These are phyloP conservation scores for Leptestheria dahalacensis DNA, from an alignment of 1,140 invertebrate genomes.

Conservation along the genomic window DNA sequence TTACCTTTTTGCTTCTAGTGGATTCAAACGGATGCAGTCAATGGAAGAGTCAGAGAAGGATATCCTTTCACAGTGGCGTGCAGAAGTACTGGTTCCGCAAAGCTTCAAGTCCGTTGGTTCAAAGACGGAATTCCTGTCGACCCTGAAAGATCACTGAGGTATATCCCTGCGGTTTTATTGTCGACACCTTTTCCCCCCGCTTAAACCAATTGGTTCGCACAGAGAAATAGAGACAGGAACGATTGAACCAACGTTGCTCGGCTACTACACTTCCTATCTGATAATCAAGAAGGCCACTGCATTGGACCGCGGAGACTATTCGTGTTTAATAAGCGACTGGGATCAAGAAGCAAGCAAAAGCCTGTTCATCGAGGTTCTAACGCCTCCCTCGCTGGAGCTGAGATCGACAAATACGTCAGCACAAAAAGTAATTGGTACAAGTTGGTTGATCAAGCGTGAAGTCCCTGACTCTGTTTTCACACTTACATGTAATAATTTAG, in stretches of 20 bases:
- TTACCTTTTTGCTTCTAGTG: background rate
- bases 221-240: background rate
- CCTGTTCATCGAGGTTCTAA: conserved; percentile 11
- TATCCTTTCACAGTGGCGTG: conserved; percentile 11
- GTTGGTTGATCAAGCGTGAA: too few species aligned
- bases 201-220: too few species aligned
- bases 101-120: conserved; percentile 5
- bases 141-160: background rate
- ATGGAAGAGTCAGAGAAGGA: conserved; percentile 9
- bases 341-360: conserved; percentile 4
- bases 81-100: conserved; percentile 1
- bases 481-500: background rate
- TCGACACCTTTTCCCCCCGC: too few species aligned
- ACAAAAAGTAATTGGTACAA: conserved; percentile 5
- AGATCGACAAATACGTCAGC: conserved; percentile 1
- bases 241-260: background rate
- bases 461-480: too few species aligned
- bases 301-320: conserved; percentile 7
- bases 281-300: conserved; percentile 3
- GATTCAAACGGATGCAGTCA: conserved; percentile 6
- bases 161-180: too few species aligned
- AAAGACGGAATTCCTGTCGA: conserved; percentile 5
- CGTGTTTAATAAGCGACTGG: conserved; percentile 2
- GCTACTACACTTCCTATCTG: conserved; percentile 11
- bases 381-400: conserved; percentile 8